These are phyloP conservation scores for Apis florea DNA, from an alignment of 1,140 invertebrate genomes.

Conservation along the genomic window DNA sequence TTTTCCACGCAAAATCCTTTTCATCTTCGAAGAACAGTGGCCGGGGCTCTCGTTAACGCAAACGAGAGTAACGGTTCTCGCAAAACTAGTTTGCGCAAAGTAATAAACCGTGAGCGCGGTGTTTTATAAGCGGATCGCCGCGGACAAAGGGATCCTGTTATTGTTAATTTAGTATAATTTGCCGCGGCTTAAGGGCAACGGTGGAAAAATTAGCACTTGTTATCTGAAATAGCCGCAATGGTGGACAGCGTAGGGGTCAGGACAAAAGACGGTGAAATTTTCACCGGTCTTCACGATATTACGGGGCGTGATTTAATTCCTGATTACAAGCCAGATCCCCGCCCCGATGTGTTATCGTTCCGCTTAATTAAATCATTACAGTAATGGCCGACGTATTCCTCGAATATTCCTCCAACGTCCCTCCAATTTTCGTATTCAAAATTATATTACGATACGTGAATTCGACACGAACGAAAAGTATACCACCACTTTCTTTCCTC, in stretches of 20 bases:
- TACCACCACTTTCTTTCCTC: too few relatives aligned
- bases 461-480: too few relatives aligned
- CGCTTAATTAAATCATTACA: slow-evolving; percentile 21
- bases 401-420: not conserved
- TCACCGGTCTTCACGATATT: slow-evolving; percentile 8
- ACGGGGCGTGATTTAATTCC: slow-evolving; percentile 36
- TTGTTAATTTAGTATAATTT: slow-evolving; percentile 45
- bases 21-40: not conserved
- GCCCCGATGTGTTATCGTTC: not conserved
- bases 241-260: not conserved
- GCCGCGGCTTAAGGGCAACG: slow-evolving; percentile 16
- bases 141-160: slow-evolving; percentile 27
- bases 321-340: slow-evolving; percentile 22
- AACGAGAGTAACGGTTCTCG: not conserved
- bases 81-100: slow-evolving; percentile 14
- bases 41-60: not conserved
- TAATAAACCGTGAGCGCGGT: slow-evolving; percentile 4
- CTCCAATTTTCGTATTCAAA: not conserved
- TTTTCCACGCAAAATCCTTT: not conserved
- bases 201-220: slow-evolving; percentile 42
- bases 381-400: not conserved
- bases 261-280: slow-evolving; percentile 14
- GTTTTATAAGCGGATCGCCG: slow-evolving; percentile 11
- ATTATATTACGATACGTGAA: too few relatives aligned
- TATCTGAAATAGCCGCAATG: slow-evolving; percentile 22